Evolutionary conservation across 2,113 vertebrate genomes (phyloP), one percentile per base, ranked within the genome.

Genomic region (Scolopax mira): DNA sequence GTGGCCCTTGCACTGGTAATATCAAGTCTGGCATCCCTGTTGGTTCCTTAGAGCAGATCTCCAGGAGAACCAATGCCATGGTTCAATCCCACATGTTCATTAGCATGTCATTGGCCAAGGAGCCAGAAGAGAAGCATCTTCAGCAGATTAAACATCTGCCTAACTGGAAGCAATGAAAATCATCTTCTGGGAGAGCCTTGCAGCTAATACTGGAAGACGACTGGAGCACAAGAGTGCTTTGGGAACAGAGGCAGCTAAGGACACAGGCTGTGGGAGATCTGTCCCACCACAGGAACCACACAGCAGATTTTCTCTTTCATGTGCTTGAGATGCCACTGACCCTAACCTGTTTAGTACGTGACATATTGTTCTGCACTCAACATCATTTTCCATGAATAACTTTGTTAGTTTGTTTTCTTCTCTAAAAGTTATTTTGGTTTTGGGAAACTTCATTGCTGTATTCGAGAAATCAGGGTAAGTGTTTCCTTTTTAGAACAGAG

Each of bases 331-430:
- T 33, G 24, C 48, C 60, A 81, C 42, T 89, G 92, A 77, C 77
- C 83, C 66, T 62, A 95, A 94, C 74, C 48, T 85, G 95, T 66
- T 90, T 67, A 85, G 60, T 60, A 77, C 46, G 37, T 22, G 28
- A 52, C 72, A 46, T 31, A 58, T 14, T 91, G 42, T 88, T 96
- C 88, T 71, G n/a, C 17, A 12, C 60, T 90, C 61, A 11, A 48
- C 90, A 89, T 85, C 19, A 18, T 85, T 94, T 93, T 60, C 88
- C 33, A 39, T 1, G 22, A 79, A 52, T 57, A 57, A 61, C 5
- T 49, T 79, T 30, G 5, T 77, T 60, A 21, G 65, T 23, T 66
- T 51, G 21, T 66, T 94, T 92, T 83, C 49, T 60, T 52, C 62
- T 86, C 57, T 70, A 30, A 24, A 67, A 72, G 64, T 64, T 72